Percentiles rank a stretch among this genome's conserved stretches.
phyloP scores from a whole-genome alignment of 2,888 invertebrate genomes.

The Branchellion lobata region DNA sequence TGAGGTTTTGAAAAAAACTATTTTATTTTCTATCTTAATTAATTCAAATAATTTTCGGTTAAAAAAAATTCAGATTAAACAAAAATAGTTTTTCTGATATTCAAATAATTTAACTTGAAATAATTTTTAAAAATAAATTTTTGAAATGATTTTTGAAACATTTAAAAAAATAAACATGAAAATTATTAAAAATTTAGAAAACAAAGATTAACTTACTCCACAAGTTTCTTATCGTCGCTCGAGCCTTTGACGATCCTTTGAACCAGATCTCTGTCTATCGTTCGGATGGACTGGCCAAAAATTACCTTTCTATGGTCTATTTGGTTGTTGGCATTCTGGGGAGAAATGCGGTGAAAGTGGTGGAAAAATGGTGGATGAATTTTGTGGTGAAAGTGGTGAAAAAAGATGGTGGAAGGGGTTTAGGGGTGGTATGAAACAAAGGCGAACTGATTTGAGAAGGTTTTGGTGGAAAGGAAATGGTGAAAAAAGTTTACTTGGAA shows the following conservation, averaged over 20 bases:
- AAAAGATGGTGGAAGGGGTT: neutral
- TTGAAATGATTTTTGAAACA: too few species aligned
- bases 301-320: conserved; percentile 17
- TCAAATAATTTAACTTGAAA: too few species aligned
- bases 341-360: neutral
- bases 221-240: conserved; percentile 20
- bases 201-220: neutral
- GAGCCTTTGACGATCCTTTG: conserved; percentile 9
- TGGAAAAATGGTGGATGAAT: neutral
- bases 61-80: too few species aligned
- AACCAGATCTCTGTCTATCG: conserved; percentile 4
- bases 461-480: neutral
- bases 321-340: neutral
- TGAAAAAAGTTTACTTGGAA: too few species aligned
- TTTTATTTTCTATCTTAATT: too few species aligned
- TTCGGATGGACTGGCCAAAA: neutral
- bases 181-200: neutral
- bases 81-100: too few species aligned
- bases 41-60: too few species aligned
- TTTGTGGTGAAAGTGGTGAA: neutral
- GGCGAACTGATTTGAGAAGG: neutral
- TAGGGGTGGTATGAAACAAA: neutral
- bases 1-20: too few species aligned
- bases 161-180: conserved; percentile 5
- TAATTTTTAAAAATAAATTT: too few species aligned